These are phyloP conservation scores for Zalophus californianus DNA, from an alignment of 2,797 vertebrate genomes.

Conservation along the genomic window DNA sequence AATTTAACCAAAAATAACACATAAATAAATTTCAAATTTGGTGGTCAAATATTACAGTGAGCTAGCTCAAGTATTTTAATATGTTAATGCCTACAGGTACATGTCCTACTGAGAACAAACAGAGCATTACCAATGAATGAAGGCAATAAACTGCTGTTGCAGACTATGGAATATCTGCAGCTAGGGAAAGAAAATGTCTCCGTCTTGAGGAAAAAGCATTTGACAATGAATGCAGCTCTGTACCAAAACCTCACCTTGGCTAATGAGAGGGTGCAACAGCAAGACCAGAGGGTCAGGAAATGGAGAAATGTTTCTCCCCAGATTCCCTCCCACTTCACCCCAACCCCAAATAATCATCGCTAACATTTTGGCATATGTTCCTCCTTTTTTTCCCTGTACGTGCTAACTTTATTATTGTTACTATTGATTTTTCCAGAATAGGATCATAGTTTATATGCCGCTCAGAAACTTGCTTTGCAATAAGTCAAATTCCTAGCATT, in stretches of 20 bases:
- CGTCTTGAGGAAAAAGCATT: background rate
- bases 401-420: background rate
- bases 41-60: background rate
- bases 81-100: background rate
- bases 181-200: background rate
- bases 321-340: background rate
- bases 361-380: background rate
- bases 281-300: background rate
- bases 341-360: background rate
- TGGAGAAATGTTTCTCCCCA: slow-evolving; percentile 6
- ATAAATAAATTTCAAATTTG: slow-evolving; percentile 38
- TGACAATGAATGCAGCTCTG: background rate
- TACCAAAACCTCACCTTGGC: background rate
- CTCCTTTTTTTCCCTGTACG: background rate
- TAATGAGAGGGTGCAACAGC: background rate
- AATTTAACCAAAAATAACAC: slow-evolving; percentile 4
- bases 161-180: background rate
- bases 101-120: background rate
- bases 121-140: background rate
- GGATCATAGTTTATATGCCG: background rate
- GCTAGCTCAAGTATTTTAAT: background rate
- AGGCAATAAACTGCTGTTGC: background rate
- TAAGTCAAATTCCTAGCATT: background rate
- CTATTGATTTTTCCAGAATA: background rate
- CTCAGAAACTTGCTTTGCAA: background rate